Percentiles rank a stretch among this genome's conserved stretches.
Evolutionary conservation across 92 coral and sea anemone genomes (phyloP).

Genomic region (Bergia puertoricense): DNA sequence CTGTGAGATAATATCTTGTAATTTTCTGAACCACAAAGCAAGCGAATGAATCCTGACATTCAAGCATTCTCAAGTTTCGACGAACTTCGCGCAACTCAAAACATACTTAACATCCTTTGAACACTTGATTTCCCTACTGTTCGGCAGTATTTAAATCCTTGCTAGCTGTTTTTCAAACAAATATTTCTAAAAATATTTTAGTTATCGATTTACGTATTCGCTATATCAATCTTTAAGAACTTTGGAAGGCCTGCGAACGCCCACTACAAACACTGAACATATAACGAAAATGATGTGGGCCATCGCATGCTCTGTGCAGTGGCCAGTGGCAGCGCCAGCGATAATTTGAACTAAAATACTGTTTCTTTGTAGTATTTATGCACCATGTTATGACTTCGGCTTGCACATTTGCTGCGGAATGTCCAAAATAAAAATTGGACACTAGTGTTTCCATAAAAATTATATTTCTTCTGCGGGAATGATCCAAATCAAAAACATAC

Average conservation of each 20-base stretch:
- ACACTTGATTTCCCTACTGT: neutral
- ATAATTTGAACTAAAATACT: neutral
- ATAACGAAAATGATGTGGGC: neutral
- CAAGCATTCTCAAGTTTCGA: neutral
- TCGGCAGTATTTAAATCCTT: neutral
- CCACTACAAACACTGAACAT: no score
- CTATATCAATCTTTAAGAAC: neutral
- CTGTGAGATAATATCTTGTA: constrained; percentile 3
- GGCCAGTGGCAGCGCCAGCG: no score
- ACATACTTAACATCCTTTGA: neutral
- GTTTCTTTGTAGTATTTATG: constrained; percentile 18
- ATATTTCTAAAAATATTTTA: no score
- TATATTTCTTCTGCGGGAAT: neutral
- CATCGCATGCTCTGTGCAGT: no score
- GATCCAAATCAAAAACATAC: neutral
- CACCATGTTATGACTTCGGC: neutral
- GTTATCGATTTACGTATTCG: neutral
- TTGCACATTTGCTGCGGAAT: constrained; percentile 29
- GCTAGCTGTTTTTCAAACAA: neutral
- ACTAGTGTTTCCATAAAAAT: neutral
- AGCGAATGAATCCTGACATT: neutral
- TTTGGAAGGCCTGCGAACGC: neutral
- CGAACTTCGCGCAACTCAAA: neutral
- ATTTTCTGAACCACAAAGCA: constrained; percentile 26
- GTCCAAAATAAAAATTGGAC: neutral